Percentiles rank a stretch among this genome's conserved stretches.
These are phyloP conservation scores for Argyrosomus regius DNA, from an alignment of 2,797 vertebrate genomes.

Conservation along the genomic window DNA sequence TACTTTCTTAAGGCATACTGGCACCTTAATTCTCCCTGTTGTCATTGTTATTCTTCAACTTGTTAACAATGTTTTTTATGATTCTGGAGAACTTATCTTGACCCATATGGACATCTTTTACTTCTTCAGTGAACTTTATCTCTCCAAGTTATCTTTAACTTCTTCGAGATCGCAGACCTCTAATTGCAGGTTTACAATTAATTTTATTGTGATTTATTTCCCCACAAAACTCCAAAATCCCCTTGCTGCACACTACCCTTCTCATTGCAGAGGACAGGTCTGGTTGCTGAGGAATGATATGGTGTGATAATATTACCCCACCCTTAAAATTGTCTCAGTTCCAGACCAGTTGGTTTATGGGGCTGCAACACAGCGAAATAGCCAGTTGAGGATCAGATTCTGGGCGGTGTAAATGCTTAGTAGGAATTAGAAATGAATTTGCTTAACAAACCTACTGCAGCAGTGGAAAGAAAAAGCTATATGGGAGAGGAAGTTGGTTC, in stretches of 20 bases:
- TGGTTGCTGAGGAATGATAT: neutral
- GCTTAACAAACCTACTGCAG: conserved; percentile 35
- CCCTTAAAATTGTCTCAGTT: conserved; percentile 10
- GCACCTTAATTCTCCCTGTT: neutral
- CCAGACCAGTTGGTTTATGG: conserved; percentile 5
- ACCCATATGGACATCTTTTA: neutral
- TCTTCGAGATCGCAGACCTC: neutral
- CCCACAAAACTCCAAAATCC: neutral
- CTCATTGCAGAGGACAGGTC: neutral
- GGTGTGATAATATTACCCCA: neutral
- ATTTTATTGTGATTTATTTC: neutral
- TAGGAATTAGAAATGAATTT: conserved; percentile 12
- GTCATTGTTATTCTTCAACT: neutral
- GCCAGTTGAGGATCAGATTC: conserved; percentile 4
- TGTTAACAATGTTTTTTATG: neutral
- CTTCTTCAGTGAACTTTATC: neutral
- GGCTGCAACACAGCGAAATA: neutral
- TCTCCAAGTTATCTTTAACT: neutral
- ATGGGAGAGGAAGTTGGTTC: conserved; percentile 45
- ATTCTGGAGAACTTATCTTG: neutral
- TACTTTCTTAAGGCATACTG: neutral
- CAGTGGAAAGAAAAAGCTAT: conserved; percentile 34
- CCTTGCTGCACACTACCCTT: neutral
- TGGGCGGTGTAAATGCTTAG: neutral
- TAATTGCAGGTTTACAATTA: neutral